Conservation (phyloP, 2,113 vertebrate genomes). For the Thamnophis sirtalis region DNA sequence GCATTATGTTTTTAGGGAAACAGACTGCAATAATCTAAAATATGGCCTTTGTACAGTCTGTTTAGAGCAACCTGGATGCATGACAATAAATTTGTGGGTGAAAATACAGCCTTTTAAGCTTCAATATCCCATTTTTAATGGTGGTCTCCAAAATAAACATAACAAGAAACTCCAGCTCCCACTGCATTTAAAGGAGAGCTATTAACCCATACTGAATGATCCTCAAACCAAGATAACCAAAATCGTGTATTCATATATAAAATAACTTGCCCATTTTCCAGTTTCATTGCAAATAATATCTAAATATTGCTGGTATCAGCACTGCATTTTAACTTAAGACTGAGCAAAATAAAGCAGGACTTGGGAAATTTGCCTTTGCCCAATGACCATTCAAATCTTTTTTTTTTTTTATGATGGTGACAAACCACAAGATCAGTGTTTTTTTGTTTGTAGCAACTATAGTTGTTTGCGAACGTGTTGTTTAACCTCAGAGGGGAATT, state of each 20-base stretch:
- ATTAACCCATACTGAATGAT: conserved; percentile 45
- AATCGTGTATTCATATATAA: conserved; percentile 47
- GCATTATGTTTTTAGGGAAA: conserved; percentile 18
- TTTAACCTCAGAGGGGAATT: neutral
- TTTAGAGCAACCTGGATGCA: neutral
- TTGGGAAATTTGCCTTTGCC: neutral
- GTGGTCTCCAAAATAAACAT: conserved; percentile 42
- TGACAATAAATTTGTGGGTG: neutral
- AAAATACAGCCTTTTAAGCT: neutral
- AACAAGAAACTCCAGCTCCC: conserved; percentile 57
- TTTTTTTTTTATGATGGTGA: neutral
- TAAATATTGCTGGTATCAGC: conserved; percentile 57
- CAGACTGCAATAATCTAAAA: conserved; percentile 40
- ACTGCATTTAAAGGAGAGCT: conserved; percentile 42
- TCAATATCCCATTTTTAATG: conserved; percentile 16
- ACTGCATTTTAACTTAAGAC: conserved; percentile 39
- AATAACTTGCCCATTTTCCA: conserved; percentile 68
- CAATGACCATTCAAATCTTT: neutral
- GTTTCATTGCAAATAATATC: conserved; percentile 65
- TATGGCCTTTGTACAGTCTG: neutral
- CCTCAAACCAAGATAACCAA: conserved; percentile 18
- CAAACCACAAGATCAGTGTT: neutral
- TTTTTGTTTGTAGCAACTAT: neutral
- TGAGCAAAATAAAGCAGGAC: neutral
- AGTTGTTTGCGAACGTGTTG: neutral